Base-by-base conservation (phyloP, 2,113 vertebrate genomes). In the Osmerus eperlanus region DNA sequence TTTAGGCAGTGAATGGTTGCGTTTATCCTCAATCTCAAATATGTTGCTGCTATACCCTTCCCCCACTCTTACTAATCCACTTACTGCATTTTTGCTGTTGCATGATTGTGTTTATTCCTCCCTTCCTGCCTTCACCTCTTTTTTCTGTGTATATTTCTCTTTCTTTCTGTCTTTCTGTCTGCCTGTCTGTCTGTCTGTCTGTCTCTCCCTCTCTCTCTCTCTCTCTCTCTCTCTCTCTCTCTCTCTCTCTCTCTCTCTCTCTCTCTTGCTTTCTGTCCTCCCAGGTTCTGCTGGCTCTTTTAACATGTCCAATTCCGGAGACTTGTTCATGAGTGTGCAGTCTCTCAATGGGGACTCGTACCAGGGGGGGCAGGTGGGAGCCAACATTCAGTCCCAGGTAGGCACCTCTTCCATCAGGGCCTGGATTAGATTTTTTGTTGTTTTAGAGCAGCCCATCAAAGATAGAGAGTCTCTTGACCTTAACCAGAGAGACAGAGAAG, bases 371-470 rank as follows among this genome's bases (percentile, higher is more conserved):
- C 96, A 98, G 94, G 97, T 99, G 94, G 96, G 97, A 96, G 96
- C 96, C 95, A 99, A 99, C 96, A 95, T 99, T 94, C 97, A 99
- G 93, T 98, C 97, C 94, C 97, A 99, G 97, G 97, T 99, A 99
- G 94, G 97, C 94, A 90, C 90, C 90, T 79, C 82, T 70, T 55
- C 66, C 61, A 81, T 8, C n/a, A 56, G 54, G n/a, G 9, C 15
- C 54, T 18, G 14, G n/a, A 56, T n/a, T 56, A 3, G 16, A 28
- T 64, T 66, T 67, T 13, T 67, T 75, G 25, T 68, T 70, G 29
- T 28, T 67, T 67, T 66, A 75, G 13, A 63, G 15, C 15, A 66
- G 59, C 59, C 47, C 19, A 80, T 73, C 73, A 67, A 2, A 63
- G 75, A 60, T 59, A 60, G 60, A 11, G 14, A 41, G 8, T 15